Evolutionary conservation across 37 sponge, comb jelly and placozoan genomes (phyloP).

Genomic region (Crambe crambe): DNA sequence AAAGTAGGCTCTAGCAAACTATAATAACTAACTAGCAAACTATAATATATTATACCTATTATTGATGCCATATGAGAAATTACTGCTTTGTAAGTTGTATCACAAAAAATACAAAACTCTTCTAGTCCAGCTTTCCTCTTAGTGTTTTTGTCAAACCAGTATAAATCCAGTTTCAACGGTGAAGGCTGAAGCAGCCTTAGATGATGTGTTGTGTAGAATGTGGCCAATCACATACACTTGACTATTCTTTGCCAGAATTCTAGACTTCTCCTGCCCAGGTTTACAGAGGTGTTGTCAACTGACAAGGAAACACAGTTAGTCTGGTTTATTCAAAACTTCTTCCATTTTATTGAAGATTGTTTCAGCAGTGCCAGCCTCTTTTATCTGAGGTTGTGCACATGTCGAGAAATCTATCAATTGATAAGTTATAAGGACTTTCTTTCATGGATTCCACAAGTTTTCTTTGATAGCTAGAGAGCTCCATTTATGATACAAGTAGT

Average conservation of each 20-base stretch:
- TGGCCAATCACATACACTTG: background rate
- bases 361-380: constrained; percentile 38
- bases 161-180: background rate
- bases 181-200: background rate
- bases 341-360: constrained; percentile 49
- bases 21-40: too few species aligned
- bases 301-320: constrained; percentile 42
- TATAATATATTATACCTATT: too few species aligned
- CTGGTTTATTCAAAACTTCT: constrained; percentile 27
- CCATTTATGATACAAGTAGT: constrained; percentile 65
- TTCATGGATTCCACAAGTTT: constrained; percentile 12
- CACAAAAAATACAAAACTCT: background rate
- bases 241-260: background rate
- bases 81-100: background rate
- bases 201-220: background rate
- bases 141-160: background rate
- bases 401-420: constrained; percentile 12
- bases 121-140: background rate
- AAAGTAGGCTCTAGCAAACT: too few species aligned
- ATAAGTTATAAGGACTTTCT: too few species aligned
- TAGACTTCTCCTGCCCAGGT: background rate
- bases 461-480: constrained; percentile 17
- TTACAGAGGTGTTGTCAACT: constrained; percentile 14
- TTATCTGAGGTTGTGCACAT: background rate
- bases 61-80: background rate